Evolutionary conservation across 2,888 invertebrate genomes (phyloP).

Genomic region (Eupithecia exiguata): DNA sequence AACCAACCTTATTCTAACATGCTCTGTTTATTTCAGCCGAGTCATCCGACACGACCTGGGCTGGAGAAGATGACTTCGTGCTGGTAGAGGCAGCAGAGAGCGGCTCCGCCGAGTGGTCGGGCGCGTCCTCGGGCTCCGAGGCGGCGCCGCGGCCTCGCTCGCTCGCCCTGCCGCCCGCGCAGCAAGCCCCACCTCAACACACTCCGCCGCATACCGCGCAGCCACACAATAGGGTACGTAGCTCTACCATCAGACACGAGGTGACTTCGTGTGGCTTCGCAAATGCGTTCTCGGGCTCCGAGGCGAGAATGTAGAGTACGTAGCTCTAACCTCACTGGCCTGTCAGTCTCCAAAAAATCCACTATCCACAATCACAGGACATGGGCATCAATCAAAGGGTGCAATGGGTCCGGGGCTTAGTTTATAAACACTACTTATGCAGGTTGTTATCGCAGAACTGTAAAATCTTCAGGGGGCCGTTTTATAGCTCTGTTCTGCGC

Average conservation of each 20-base stretch:
- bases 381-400: neutral
- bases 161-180: conserved; percentile 58
- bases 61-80: conserved; percentile 93
- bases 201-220: conserved; percentile 32
- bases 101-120: conserved; percentile 76
- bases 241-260: conserved; percentile 77
- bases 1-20: neutral
- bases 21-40: conserved; percentile 58
- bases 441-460: neutral
- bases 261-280: conserved; percentile 90
- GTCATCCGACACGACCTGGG: conserved; percentile 81
- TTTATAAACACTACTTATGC: neutral
- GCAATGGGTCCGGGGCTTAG: neutral
- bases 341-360: neutral
- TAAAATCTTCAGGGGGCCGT: neutral
- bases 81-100: conserved; percentile 89
- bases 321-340: neutral
- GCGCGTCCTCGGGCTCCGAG: conserved; percentile 70
- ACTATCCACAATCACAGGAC: too few relatives aligned
- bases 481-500: neutral
- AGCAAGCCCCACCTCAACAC: conserved; percentile 35
- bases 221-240: conserved; percentile 10
- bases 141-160: conserved; percentile 75
- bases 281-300: conserved; percentile 51
- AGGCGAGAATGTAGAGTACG: neutral